phyloP scores from a whole-genome alignment of 1,140 invertebrate genomes.

The Pantala flavescens region DNA sequence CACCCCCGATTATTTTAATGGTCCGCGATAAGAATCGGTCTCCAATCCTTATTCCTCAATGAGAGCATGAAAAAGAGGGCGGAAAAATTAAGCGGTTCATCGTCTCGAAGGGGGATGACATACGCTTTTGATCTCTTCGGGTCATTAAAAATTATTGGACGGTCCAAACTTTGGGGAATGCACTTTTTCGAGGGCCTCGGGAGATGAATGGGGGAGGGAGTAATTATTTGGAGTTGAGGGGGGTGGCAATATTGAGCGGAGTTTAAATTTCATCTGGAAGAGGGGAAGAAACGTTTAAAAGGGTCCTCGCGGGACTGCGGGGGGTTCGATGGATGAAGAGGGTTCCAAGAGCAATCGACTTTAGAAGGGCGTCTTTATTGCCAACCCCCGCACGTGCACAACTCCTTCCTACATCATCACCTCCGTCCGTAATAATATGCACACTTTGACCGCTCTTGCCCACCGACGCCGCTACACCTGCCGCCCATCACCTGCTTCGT shows the following conservation, averaged over 20 bases:
- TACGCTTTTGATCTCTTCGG: background rate
- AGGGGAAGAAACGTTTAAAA: background rate
- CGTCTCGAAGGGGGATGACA: background rate
- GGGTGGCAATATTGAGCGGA: background rate
- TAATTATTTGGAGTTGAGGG: background rate
- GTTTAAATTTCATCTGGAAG: background rate
- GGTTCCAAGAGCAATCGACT: background rate
- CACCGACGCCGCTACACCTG: too few species aligned
- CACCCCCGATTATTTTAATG: too few species aligned
- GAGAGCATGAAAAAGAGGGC: too few species aligned
- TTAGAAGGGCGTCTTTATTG: too few species aligned
- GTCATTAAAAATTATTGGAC: slow-evolving; percentile 7
- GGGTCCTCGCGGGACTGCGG: background rate
- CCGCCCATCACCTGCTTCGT: too few species aligned
- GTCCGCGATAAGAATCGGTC: too few species aligned
- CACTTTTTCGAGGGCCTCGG: background rate
- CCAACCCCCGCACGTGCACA: too few species aligned
- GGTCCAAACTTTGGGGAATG: background rate
- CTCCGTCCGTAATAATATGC: too few species aligned
- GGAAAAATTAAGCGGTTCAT: background rate
- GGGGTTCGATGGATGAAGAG: background rate
- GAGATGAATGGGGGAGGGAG: background rate
- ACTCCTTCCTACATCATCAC: too few species aligned
- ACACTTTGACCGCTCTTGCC: too few species aligned
- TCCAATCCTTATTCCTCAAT: too few species aligned